Conservation (phyloP, 2,113 vertebrate species). For the Oncorhynchus tshawytscha region DNA sequence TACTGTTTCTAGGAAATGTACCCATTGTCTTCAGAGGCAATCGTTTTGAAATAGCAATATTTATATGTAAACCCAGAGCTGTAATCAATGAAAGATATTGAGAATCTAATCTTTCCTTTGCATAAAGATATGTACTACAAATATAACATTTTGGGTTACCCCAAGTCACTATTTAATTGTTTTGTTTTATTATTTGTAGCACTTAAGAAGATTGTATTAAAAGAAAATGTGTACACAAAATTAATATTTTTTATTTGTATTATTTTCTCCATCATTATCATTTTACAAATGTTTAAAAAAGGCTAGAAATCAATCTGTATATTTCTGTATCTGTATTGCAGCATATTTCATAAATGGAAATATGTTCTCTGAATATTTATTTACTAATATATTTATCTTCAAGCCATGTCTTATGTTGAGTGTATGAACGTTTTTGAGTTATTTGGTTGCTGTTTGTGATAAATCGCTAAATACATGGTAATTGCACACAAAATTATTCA, state of each 20-base stretch:
- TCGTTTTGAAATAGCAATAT: constrained; percentile 69
- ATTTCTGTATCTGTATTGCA: constrained; percentile 97
- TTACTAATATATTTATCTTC: constrained; percentile 99
- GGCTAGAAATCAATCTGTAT: constrained; percentile 90
- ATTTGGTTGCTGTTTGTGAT: constrained; percentile 77
- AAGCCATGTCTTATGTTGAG: constrained; percentile 99
- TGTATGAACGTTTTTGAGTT: constrained; percentile 85
- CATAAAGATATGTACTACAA: constrained; percentile 73
- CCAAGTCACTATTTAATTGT: constrained; percentile 90
- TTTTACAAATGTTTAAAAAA: constrained; percentile 85
- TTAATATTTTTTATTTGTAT: constrained; percentile 78
- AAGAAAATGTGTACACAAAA: constrained; percentile 76
- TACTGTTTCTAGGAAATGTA: constrained; percentile 83
- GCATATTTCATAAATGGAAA: constrained; percentile 99
- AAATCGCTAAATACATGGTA: constrained; percentile 97
- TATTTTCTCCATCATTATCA: constrained; percentile 88
- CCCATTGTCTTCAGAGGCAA: constrained; percentile 69
- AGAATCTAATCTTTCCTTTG: constrained; percentile 78
- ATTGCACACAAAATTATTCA: constrained; percentile 95
- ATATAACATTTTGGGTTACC: constrained; percentile 81
- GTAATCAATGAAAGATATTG: constrained; percentile 61
- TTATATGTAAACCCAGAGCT: constrained; percentile 76
- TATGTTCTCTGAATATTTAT: constrained; percentile 99
- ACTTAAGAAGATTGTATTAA: constrained; percentile 86
- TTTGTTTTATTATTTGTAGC: constrained; percentile 85